Evolutionary conservation across 2,888 invertebrate species (phyloP).

Genomic region (Chloroclysta siterata): DNA sequence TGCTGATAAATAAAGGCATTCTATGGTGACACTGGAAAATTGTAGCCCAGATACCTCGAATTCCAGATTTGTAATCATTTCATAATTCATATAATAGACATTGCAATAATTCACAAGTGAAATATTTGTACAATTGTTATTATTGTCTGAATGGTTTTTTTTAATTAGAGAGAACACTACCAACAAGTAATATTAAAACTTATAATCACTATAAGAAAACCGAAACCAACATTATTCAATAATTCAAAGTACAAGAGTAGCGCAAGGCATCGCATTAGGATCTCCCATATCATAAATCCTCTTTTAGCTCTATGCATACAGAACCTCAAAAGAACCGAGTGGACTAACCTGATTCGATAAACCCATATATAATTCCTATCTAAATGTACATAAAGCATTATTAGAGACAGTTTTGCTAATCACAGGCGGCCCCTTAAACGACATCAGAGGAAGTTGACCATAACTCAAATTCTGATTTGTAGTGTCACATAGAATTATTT

Average conservation of each 20-base stretch:
- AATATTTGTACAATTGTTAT: too few species aligned
- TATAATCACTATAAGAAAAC: too few species aligned
- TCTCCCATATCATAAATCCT: conserved; percentile 22
- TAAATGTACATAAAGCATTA: conserved; percentile 16
- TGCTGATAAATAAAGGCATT: conserved; percentile 21
- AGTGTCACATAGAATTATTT: not conserved
- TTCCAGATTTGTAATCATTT: conserved; percentile 1
- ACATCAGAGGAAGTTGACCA: conserved; percentile 18
- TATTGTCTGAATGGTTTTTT: too few species aligned
- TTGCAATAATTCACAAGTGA: too few species aligned
- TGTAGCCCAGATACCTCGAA: conserved; percentile 10
- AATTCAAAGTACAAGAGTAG: conserved; percentile 18
- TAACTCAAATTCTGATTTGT: conserved; percentile 6
- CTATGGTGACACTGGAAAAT: conserved; percentile 20
- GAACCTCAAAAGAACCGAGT: conserved; percentile 22
- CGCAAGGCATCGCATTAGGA: conserved; percentile 24
- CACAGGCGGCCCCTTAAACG: conserved; percentile 32
- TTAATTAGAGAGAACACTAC: too few species aligned
- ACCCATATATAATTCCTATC: conserved; percentile 19
- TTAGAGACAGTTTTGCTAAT: conserved; percentile 11
- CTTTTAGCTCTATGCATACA: conserved; percentile 27
- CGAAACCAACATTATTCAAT: too few species aligned
- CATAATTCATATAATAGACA: not conserved
- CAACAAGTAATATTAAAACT: too few species aligned
- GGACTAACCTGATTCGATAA: conserved; percentile 23